Base-by-base conservation (phyloP, 2,113 vertebrate species). In the Paramormyrops kingsleyae region DNA sequence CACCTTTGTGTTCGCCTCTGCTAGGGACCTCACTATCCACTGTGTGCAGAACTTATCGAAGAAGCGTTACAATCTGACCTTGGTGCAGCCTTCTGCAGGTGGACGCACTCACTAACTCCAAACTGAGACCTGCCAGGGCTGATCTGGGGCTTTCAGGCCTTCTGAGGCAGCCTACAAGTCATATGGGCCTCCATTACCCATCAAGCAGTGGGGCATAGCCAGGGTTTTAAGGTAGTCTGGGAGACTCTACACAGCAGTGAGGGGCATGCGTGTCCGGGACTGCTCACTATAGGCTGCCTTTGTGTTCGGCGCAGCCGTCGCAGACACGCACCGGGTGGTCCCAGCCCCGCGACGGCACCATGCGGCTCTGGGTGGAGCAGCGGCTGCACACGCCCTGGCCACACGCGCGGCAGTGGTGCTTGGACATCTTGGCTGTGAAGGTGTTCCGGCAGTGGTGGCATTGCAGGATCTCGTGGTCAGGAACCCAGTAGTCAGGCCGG, bases 241-340 rank as follows among this genome's bases (percentile, higher is more conserved):
- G 85, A 87, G 31, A 59, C 24, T 21, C 53, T 53, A 12, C n/a
- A 24, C 59, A 62, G 7, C 24, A n/a, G 31, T 47, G 47, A n/a
- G 88, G 31, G 50, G 21, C 8, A 46, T 35, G 31, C 2, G 62
- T 52, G 49, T 10, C 15, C 21, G 24, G 87, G 8, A 17, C 12
- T 4, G 27, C 46, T 90, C 70, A 19, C 77, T 94, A 97, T 89
- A 96, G 93, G 35, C 89, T 91, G 31, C 94, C 94, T 0, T 92
- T 93, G 31, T 91, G 92, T 2, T 90, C 50, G 84, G 93, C 93
- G 85, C 97, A 97, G 88, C 88, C 24, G 85, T 96, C 91, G 27
- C 97, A 97, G 74, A 97, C 96, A 84, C 97, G 92, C 89, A 97
- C 97, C 0, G 97, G 96, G 91, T 97, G 97, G 92, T 97, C 96